A percentile compares a stretch with the other conserved stretches of the same genome.
These are phyloP conservation scores for Cyrtonyx montezumae DNA, from an alignment of 2,113 vertebrate species.

Conservation along the genomic window DNA sequence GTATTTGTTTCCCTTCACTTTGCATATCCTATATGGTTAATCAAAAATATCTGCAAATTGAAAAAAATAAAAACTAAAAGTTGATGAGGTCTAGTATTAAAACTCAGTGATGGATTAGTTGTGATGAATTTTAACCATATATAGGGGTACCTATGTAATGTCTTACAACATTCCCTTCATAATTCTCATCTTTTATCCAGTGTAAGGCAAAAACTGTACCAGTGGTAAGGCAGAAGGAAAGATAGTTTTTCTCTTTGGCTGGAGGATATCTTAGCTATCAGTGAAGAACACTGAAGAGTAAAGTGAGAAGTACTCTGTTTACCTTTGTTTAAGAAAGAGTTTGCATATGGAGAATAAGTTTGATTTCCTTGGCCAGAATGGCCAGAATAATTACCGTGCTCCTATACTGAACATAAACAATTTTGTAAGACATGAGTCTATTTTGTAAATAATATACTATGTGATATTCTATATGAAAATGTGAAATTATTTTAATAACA, in stretches of 20 bases:
- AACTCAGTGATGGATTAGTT: neutral
- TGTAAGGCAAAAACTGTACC: neutral
- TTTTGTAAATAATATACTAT: conserved; percentile 64
- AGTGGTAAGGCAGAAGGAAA: neutral
- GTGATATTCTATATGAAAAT: conserved; percentile 59
- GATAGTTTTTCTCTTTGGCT: neutral
- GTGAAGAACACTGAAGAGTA: neutral
- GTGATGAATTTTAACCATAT: neutral
- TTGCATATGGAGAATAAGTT: neutral
- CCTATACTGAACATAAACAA: conserved; percentile 39
- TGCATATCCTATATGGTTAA: accelerated
- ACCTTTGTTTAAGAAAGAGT: neutral
- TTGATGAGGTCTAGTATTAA: neutral
- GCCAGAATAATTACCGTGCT: neutral
- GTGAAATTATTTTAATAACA: conserved; percentile 67
- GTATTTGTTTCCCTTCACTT: neutral
- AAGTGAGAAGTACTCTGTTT: neutral
- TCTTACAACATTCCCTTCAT: neutral
- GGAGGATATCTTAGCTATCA: neutral
- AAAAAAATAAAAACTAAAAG: neutral
- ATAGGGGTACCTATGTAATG: neutral
- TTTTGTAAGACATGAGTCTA: conserved; percentile 18
- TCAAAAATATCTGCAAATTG: neutral
- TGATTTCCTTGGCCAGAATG: neutral
- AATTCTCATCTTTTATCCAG: neutral